Percentiles rank a stretch among this genome's conserved stretches.
phyloP scores from a whole-genome alignment of 2,113 vertebrate genomes.

The Pundamilia nyererei region DNA sequence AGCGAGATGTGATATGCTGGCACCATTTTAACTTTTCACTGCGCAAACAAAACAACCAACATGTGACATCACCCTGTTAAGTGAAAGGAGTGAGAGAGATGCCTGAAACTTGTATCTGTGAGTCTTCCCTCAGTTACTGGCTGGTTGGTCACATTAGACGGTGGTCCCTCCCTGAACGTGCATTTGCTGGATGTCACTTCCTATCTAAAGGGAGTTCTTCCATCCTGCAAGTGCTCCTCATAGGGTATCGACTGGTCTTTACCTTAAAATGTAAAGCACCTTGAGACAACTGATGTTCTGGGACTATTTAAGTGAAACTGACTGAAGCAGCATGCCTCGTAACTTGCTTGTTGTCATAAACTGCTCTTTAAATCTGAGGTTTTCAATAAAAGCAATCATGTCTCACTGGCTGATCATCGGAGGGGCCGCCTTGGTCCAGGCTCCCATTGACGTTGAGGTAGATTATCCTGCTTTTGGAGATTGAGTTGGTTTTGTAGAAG shows the following conservation, averaged over 20 bases:
- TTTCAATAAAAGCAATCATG: background rate
- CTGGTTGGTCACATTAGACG: rapidly evolving
- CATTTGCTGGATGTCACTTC: background rate
- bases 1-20: background rate
- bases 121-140: background rate
- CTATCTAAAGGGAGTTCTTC: background rate
- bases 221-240: rapidly evolving
- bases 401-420: background rate
- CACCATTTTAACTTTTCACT: background rate
- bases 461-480: conserved; percentile 89
- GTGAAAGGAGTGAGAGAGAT: background rate
- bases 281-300: background rate
- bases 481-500: conserved; percentile 83
- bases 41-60: background rate
- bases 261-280: background rate
- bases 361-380: background rate
- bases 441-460: conserved; percentile 73
- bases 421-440: conserved; percentile 37
- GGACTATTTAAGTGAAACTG: background rate
- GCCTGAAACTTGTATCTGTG: background rate
- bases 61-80: background rate
- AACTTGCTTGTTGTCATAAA: background rate
- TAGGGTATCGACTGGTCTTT: background rate
- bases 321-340: rapidly evolving
- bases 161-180: rapidly evolving